Base-by-base conservation (phyloP, 2,888 invertebrate species). In the Drosophila lacicola region DNA sequence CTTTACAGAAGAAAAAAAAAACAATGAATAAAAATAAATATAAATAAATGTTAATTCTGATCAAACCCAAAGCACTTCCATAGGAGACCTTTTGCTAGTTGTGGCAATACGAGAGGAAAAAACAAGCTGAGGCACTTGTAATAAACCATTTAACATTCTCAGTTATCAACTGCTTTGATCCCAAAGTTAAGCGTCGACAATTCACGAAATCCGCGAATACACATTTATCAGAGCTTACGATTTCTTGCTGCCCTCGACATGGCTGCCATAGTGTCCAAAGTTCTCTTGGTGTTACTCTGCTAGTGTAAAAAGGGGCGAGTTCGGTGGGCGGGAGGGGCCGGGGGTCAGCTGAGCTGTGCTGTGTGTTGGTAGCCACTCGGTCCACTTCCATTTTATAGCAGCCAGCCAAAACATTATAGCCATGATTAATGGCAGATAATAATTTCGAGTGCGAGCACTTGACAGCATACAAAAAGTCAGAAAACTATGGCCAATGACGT, bases 391-490 rank as follows among this genome's bases (percentile, higher is more conserved):
- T 78, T 89, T 84, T 84, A 84, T 84, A 87, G 83, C 80, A 75
- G 75, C 85, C 85, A 78, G 89, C 87, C 89, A 88, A 76, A 84
- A 89, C 83, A 84, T 84, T 84, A 91, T 88, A 88, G 88, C 90
- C 85, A 88, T 90, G 90, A 90, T 91, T 91, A 90, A 90, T 90
- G 90, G 85, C 82, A 86, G 90, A 88, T 90, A 91, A 90, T 84
- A 84, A 84, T 89, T 84, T 84, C 83, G 89, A 84, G 83, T 89
- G 83, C 83, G 88, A 84, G 83, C 89, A 84, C 83, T 84, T 84
- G 83, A 84, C 83, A 84, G 83, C 89, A 84, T 89, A 84, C 83
- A 89, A 89, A 84, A 84, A 84, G 83, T 84, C 83, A 89, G 89
- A 87, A 83, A 84, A 84, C 83, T 89, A 84, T 84, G 83, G 83